Percentiles rank a stretch among this genome's conserved stretches.
These are phyloP conservation scores for Metacarcinus magister DNA, from an alignment of 2,888 invertebrate species.

Conservation along the genomic window DNA sequence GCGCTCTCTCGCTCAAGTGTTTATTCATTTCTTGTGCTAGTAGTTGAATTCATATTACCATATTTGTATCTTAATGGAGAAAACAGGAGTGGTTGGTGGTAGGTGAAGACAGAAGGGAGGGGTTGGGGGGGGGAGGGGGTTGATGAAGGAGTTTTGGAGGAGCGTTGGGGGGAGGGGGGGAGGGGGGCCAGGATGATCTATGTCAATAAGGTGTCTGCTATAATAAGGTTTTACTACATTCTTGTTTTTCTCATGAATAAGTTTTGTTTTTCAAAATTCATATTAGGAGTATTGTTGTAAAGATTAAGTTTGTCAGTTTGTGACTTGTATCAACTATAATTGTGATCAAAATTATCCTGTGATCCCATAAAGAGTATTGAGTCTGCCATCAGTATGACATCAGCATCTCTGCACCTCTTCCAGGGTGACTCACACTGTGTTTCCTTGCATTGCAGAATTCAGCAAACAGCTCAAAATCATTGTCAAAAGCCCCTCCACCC, in stretches of 20 bases:
- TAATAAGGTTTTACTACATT: too few relatives aligned
- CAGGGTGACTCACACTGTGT: neutral
- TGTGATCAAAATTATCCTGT: neutral
- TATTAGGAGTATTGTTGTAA: neutral
- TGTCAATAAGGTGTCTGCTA: neutral
- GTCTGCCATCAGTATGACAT: neutral
- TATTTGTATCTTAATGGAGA: neutral
- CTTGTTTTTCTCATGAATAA: neutral
- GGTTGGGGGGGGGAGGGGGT: too few relatives aligned
- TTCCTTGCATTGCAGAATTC: slow-evolving; percentile 66
- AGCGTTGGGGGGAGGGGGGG: too few relatives aligned
- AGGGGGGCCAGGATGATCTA: neutral
- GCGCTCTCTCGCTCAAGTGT: too few relatives aligned
- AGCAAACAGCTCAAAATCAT: slow-evolving; percentile 76
- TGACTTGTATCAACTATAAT: neutral
- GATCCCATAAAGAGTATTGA: neutral
- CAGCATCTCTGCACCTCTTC: neutral
- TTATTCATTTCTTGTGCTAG: too few relatives aligned
- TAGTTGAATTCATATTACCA: neutral
- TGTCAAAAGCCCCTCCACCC: slow-evolving; percentile 82
- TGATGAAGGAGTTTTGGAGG: neutral
- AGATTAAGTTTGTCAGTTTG: neutral
- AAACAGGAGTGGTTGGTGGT: too few relatives aligned
- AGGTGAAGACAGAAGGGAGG: too few relatives aligned
- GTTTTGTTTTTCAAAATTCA: neutral